Evolutionary conservation across 2,888 invertebrate genomes (phyloP), one percentile per base, ranked within the genome.

Genomic region (Stenodema calcarata): DNA sequence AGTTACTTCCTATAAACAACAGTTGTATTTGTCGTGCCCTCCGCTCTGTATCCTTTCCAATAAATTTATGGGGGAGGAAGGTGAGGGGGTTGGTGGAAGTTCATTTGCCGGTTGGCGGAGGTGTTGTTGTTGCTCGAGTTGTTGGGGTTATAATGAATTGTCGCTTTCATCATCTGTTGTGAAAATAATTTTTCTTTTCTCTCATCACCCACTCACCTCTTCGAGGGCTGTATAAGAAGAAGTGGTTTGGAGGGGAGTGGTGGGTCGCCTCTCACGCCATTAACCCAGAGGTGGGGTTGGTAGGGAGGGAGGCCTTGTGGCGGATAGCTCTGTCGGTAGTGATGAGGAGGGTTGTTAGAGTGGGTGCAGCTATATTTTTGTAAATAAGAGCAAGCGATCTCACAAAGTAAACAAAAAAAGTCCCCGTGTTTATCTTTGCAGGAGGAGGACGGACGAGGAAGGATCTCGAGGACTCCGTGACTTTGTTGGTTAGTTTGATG

Each of bases 131-230:
- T 27, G 70, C 35, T 70, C 30, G n/a, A 35, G 70, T 70, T 16
- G 70, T 27, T 70, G 70, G 70, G 70, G 70, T 70, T 70, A 70
- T 70, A 70, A 70, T 70, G 70, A 70, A 70, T 70, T 28, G 70
- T 70, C 70, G 70, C 70, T 35, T 35, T 70, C 70, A 70, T 70
- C 70, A 35, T 70, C 70, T 30, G 70, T 70, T 70, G 35, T 70
- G 35, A 70, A 70, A 70, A 70, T 70, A 70, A 70, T 70, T 70
- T 70, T 70, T 70, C 70, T n/a, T n/a, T n/a, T n/a, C n/a, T n/a
- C n/a, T n/a, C n/a, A n/a, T n/a, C n/a, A n/a, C 12, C 70, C 35
- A 9, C n/a, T 16, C n/a, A 28, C 70, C 70, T 28, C 28, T 18
- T 54, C 18, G 54, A 18, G 16, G 54, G 18, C 54, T 16, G 18